These are phyloP conservation scores for Bembecia ichneumoniformis DNA, from an alignment of 2,888 invertebrate genomes.

Conservation along the genomic window DNA sequence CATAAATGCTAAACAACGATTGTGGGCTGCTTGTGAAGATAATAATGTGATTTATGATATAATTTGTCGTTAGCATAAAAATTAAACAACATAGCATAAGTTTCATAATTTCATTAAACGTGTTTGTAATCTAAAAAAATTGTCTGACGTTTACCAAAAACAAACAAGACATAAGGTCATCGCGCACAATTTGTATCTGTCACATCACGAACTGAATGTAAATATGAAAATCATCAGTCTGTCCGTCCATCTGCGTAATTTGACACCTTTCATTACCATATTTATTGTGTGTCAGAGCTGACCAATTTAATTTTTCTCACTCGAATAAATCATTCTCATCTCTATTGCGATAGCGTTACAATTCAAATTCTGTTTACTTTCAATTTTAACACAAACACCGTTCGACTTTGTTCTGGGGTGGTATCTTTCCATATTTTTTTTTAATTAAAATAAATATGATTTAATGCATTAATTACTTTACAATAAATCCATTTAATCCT, in stretches of 20 bases:
- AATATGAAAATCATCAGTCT: constrained; percentile 58
- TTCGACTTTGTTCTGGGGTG: too few relatives aligned
- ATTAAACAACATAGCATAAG: too few relatives aligned
- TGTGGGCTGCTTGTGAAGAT: too few relatives aligned
- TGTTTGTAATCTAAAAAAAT: not conserved
- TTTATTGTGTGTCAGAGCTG: constrained; percentile 46
- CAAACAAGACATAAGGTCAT: constrained; percentile 40
- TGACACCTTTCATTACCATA: constrained; percentile 71
- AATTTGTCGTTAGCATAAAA: too few relatives aligned
- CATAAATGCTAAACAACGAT: too few relatives aligned
- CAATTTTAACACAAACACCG: too few relatives aligned
- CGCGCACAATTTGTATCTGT: constrained; percentile 42
- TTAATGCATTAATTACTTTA: too few relatives aligned
- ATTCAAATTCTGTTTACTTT: constrained; percentile 7
- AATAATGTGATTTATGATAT: too few relatives aligned
- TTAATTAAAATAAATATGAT: too few relatives aligned
- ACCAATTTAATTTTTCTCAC: constrained; percentile 8
- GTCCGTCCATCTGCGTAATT: constrained; percentile 55
- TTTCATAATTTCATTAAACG: not conserved
- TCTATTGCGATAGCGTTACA: constrained; percentile 10
- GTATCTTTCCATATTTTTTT: too few relatives aligned
- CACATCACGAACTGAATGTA: constrained; percentile 28
- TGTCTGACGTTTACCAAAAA: constrained; percentile 18
- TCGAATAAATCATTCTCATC: constrained; percentile 8
- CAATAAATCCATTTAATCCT: too few relatives aligned